Percentiles rank a stretch among this genome's conserved stretches.
These are phyloP conservation scores for Mamestra brassicae DNA, from an alignment of 2,888 invertebrate genomes.

Conservation along the genomic window DNA sequence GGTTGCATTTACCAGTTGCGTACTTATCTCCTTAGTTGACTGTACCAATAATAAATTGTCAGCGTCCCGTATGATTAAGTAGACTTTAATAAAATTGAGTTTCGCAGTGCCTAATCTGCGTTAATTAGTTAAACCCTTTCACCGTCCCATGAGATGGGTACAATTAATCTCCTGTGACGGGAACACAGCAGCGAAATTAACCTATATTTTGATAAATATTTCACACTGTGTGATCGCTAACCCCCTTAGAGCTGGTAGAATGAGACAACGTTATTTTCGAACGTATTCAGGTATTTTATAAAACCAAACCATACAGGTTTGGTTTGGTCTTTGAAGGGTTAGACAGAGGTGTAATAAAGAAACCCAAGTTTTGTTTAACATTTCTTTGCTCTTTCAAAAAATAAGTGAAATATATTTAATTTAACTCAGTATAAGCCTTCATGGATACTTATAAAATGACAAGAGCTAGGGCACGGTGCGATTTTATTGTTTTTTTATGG, in stretches of 20 bases:
- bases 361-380: too few species aligned
- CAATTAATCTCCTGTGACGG: slow-evolving; percentile 46
- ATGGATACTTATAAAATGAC: too few species aligned
- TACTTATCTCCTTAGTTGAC: neutral
- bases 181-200: slow-evolving; percentile 50
- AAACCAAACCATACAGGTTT: neutral
- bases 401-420: too few species aligned
- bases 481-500: too few species aligned
- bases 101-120: slow-evolving; percentile 29
- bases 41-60: slow-evolving; percentile 25
- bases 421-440: too few species aligned
- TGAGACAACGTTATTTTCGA: neutral
- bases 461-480: too few species aligned
- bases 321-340: too few species aligned
- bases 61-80: slow-evolving; percentile 30
- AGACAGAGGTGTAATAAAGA: too few species aligned
- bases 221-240: slow-evolving; percentile 12
- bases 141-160: slow-evolving; percentile 45
- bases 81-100: slow-evolving; percentile 46
- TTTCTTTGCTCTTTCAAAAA: too few species aligned
- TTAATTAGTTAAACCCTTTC: slow-evolving; percentile 52
- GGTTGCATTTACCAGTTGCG: too few species aligned
- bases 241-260: neutral
- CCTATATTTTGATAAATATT: slow-evolving; percentile 51
- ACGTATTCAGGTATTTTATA: neutral